Base-by-base conservation (phyloP, 1,140 invertebrate species). In the Megalopta genalis region DNA sequence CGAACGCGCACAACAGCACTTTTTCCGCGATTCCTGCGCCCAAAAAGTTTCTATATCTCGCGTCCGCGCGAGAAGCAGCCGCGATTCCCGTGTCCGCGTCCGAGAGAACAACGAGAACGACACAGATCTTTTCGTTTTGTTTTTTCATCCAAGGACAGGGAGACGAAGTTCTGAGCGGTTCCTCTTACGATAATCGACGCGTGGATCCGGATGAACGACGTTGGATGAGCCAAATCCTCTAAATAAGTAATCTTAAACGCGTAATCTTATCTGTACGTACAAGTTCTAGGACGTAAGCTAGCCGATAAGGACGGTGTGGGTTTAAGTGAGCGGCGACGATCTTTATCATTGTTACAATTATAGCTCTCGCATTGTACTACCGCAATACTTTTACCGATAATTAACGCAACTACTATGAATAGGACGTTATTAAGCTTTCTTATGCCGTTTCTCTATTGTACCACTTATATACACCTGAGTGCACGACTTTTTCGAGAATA, bases 401-500 rank as follows among this genome's bases (percentile, higher is more conserved):
- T 57, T 79, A 79, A 62, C 25, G 71, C 67, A 80, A 82, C 77
- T 88, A 79, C 76, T 81, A 77, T 72, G 39, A 81, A 37, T 86
- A 83, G 60, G 77, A 83, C 14, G 57, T 79, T 76, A 81, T 83
- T 89, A 89, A 86, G 86, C 88, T 90, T 90, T 90, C 88, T 90
- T 88, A 89, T 88, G 85, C 83, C 84, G 86, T 90, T 90, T 89
- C 88, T 90, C 87, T 90, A 90, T 89, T 90, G 85, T 90, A 90
- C 86, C 88, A 90, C 88, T 87, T 86, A 90, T 88, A 89, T 87
- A 90, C 85, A 90, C 84, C 86, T 89, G 83, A 88, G n/a, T 81
- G 90, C 90, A 91, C 90, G 89, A 90, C 77, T 91, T 91, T 46
- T 90, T 91, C 87, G 86, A 90, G 81, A 90, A 90, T 90, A 91